Conservation (phyloP, 2,113 vertebrate genomes). For the Vimba vimba region DNA sequence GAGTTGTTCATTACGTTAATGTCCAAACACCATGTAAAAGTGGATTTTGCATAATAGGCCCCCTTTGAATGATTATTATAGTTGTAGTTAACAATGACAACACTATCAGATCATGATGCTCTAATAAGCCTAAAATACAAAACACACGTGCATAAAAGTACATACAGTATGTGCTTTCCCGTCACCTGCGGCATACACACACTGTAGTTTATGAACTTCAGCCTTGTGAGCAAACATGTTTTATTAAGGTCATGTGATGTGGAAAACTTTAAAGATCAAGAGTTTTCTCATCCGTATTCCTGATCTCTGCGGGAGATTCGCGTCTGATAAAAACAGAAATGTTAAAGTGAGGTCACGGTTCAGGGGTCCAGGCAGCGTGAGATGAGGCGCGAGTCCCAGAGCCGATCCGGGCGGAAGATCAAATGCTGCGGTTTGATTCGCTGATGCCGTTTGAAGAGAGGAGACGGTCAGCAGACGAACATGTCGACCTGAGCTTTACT, state of each 20-base stretch:
- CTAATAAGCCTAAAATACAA: too few relatives aligned
- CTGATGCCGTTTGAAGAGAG: conserved; percentile 35
- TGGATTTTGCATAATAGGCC: too few relatives aligned
- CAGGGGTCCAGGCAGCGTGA: not conserved
- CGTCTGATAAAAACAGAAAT: not conserved
- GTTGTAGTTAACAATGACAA: too few relatives aligned
- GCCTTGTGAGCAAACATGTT: not conserved
- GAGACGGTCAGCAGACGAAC: not conserved
- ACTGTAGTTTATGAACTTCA: not conserved
- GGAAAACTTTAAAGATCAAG: conserved; percentile 6
- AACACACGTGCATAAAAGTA: too few relatives aligned
- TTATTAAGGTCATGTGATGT: not conserved
- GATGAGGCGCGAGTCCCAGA: not conserved
- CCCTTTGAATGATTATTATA: too few relatives aligned
- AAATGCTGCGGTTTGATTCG: conserved; percentile 7
- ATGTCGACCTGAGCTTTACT: not conserved
- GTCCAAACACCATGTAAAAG: too few relatives aligned
- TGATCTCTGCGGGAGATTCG: not conserved
- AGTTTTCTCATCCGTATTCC: not conserved
- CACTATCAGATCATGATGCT: too few relatives aligned
- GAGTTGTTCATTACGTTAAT: too few relatives aligned
- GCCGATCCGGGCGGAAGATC: not conserved
- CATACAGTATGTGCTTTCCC: too few relatives aligned
- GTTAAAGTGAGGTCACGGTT: not conserved
- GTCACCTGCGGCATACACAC: too few relatives aligned